These are phyloP conservation scores for Porites australiensis DNA, from an alignment of 64 coral and sea anemone species.

Conservation along the genomic window DNA sequence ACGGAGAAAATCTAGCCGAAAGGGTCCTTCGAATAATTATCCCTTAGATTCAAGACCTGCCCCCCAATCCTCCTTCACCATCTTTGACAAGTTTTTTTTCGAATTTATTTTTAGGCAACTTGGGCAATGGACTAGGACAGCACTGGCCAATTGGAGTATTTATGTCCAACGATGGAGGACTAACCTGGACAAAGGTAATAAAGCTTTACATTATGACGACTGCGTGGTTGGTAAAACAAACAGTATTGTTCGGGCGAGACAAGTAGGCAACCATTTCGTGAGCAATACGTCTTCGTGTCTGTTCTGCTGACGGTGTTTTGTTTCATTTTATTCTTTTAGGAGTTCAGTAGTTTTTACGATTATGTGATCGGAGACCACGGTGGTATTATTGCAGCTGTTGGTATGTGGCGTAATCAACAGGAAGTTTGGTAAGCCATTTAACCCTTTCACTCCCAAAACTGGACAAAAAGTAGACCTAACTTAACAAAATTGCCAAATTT, in stretches of 20 bases:
- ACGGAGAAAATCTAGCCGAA: no score
- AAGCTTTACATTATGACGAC: background rate
- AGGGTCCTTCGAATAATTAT: no score
- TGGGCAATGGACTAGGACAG: constrained; percentile 4
- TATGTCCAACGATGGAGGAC: constrained; percentile 63
- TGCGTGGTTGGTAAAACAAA: no score
- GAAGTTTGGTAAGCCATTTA: constrained; percentile 40
- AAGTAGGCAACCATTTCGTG: no score
- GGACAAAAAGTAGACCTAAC: no score
- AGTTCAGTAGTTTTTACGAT: constrained; percentile 36
- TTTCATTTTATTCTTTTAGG: constrained; percentile 20
- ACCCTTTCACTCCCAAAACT: no score
- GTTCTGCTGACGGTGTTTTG: background rate
- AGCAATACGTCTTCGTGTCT: no score
- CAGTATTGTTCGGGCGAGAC: no score
- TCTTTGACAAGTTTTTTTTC: background rate
- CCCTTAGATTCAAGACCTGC: no score
- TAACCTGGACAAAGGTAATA: constrained; percentile 64
- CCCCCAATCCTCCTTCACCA: background rate
- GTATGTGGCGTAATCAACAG: background rate
- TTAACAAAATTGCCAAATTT: no score
- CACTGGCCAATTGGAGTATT: constrained; percentile 3
- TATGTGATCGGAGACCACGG: constrained; percentile 73
- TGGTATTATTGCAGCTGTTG: constrained; percentile 66
- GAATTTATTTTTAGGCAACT: constrained; percentile 27